Percentiles rank a stretch among this genome's conserved stretches.
Conservation (phyloP, 2,113 vertebrate genomes). For the Hemibagrus wyckioides region DNA sequence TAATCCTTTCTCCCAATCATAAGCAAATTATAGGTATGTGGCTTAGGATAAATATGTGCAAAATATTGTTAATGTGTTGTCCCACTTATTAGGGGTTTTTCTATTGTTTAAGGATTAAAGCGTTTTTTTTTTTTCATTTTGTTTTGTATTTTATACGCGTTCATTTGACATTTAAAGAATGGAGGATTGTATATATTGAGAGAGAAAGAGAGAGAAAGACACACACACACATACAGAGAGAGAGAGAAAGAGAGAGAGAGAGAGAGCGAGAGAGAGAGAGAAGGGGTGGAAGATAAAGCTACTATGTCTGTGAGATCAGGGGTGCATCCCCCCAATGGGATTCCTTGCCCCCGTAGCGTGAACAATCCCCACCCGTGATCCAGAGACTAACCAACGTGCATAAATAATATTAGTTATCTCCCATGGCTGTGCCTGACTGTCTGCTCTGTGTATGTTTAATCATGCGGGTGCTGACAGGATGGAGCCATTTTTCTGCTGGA, state of each 20-base stretch:
- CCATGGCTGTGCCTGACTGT: constrained; percentile 67
- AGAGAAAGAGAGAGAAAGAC: constrained; percentile 16
- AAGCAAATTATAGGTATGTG: constrained; percentile 29
- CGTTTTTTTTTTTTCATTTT: background rate
- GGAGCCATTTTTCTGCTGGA: constrained; percentile 71
- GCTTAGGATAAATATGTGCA: constrained; percentile 11
- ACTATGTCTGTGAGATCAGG: constrained; percentile 68
- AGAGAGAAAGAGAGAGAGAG: constrained; percentile 31
- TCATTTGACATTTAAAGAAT: background rate
- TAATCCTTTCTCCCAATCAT: constrained; percentile 62
- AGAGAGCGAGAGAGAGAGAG: constrained; percentile 21
- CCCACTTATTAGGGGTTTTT: background rate
- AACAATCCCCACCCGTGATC: constrained; percentile 74
- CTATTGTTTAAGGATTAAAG: background rate
- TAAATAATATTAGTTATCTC: constrained; percentile 79
- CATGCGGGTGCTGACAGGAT: constrained; percentile 68
- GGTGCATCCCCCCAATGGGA: constrained; percentile 68
- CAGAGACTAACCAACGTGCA: constrained; percentile 72
- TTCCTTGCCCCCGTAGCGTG: constrained; percentile 70
- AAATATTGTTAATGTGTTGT: constrained; percentile 8
- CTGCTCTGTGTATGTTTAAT: constrained; percentile 74
- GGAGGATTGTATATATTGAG: background rate
- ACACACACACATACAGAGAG: too few relatives aligned
- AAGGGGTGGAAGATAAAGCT: constrained; percentile 54
- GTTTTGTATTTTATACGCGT: too few relatives aligned